These are phyloP conservation scores for Asobara japonica DNA, from an alignment of 1,140 invertebrate species.

Conservation along the genomic window DNA sequence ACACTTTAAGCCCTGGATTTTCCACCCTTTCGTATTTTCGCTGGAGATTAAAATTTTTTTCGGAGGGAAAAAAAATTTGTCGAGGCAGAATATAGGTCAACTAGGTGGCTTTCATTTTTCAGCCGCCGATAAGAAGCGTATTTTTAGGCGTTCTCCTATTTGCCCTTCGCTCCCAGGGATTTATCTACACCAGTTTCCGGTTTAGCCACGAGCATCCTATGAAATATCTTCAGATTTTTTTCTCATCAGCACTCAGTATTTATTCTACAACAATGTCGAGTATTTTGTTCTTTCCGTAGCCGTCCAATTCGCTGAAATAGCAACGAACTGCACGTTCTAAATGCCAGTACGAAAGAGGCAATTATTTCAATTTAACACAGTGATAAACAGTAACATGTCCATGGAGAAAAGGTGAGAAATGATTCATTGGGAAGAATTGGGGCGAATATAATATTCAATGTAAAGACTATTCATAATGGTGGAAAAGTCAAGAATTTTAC, in stretches of 20 bases:
- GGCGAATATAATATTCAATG: not conserved
- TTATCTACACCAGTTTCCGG: slow-evolving; percentile 4
- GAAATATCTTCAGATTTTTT: slow-evolving; percentile 7
- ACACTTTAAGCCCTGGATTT: not conserved
- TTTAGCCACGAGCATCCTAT: not conserved
- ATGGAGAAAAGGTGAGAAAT: not conserved
- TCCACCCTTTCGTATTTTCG: not conserved
- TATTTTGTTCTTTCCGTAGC: not conserved
- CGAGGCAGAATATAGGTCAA: not conserved
- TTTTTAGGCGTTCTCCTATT: not conserved
- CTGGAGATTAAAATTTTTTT: not conserved
- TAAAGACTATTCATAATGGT: not conserved
- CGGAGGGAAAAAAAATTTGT: not conserved
- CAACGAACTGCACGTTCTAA: not conserved
- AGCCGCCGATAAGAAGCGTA: not conserved
- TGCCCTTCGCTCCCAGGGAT: not conserved
- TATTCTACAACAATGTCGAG: slow-evolving; percentile 23
- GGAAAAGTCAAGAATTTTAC: not conserved
- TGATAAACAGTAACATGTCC: not conserved
- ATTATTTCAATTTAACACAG: slow-evolving; percentile 4
- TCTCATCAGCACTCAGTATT: slow-evolving; percentile 1
- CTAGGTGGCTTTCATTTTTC: not conserved
- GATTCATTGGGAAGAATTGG: slow-evolving; percentile 10
- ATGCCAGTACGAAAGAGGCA: not conserved
- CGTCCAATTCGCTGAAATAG: slow-evolving; percentile 9